Evolutionary conservation across 2,888 invertebrate species (phyloP).

Genomic region (Nebria salina): DNA sequence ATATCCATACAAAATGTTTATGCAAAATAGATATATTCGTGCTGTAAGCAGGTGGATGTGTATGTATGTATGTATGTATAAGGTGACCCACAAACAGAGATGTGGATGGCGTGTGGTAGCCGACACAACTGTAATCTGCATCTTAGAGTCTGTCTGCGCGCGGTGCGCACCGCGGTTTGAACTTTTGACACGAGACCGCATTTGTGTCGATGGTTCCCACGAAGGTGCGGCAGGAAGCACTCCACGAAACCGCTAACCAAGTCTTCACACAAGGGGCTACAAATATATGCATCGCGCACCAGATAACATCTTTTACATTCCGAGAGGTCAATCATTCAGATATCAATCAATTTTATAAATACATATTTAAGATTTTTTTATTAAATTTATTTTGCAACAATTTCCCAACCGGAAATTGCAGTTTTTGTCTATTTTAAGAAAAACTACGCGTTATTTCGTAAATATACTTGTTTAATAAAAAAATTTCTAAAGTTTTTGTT

Average conservation of each 20-base stretch:
- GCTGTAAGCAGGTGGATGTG: neutral
- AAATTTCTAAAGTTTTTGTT: too few species aligned
- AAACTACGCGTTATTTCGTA: too few species aligned
- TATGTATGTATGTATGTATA: neutral
- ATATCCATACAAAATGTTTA: neutral
- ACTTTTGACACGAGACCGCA: neutral
- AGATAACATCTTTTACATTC: neutral
- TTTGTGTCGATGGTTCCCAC: neutral
- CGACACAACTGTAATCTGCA: neutral
- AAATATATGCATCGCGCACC: neutral
- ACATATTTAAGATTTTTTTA: too few species aligned
- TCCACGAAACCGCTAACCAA: constrained; percentile 14
- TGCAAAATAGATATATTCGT: neutral
- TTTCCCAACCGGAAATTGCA: too few species aligned
- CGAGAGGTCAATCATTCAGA: too few species aligned
- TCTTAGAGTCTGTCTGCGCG: neutral
- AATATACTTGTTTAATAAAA: too few species aligned
- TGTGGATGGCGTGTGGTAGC: neutral
- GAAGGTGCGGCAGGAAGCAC: constrained; percentile 11
- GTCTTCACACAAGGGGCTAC: neutral
- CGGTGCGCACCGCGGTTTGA: neutral
- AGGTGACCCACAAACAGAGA: neutral
- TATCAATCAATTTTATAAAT: too few species aligned
- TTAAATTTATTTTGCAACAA: too few species aligned
- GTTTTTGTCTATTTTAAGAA: too few species aligned